phyloP scores from a whole-genome alignment of 2,888 invertebrate species.

The Diplolepis rosae region DNA sequence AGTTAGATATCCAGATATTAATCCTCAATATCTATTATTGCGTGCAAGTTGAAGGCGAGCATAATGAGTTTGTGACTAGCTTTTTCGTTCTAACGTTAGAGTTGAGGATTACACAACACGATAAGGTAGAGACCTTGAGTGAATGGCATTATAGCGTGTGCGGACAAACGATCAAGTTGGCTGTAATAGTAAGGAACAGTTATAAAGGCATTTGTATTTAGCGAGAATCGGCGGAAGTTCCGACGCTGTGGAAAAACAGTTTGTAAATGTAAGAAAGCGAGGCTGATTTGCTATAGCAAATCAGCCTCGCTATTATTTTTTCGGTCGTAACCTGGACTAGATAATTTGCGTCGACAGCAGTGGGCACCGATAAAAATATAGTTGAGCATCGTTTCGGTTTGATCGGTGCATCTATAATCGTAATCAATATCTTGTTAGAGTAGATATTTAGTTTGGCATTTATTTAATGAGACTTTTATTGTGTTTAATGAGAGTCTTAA shows the following conservation, averaged over 20 bases:
- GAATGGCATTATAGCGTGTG: constrained; percentile 20
- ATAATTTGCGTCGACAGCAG: background rate
- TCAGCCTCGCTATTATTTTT: no score
- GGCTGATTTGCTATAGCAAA: background rate
- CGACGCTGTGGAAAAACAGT: constrained; percentile 9
- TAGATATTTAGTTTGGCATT: no score
- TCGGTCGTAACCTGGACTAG: background rate
- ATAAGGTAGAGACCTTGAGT: constrained; percentile 29
- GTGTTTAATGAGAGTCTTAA: no score
- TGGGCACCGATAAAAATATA: background rate
- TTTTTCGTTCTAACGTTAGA: constrained; percentile 18
- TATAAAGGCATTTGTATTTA: constrained; percentile 20
- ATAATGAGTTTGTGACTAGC: background rate
- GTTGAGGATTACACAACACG: constrained; percentile 23
- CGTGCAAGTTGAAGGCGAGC: constrained; percentile 1
- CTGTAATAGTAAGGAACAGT: constrained; percentile 24
- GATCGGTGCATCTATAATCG: no score
- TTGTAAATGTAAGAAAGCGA: background rate
- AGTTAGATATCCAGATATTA: no score
- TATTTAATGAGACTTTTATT: no score
- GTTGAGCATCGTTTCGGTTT: background rate
- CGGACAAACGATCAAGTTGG: constrained; percentile 6
- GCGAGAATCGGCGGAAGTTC: constrained; percentile 20
- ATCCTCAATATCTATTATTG: no score
- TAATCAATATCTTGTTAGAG: no score